Evolutionary conservation across 2,797 vertebrate genomes (phyloP).

Genomic region (Sphaeramia orbicularis): DNA sequence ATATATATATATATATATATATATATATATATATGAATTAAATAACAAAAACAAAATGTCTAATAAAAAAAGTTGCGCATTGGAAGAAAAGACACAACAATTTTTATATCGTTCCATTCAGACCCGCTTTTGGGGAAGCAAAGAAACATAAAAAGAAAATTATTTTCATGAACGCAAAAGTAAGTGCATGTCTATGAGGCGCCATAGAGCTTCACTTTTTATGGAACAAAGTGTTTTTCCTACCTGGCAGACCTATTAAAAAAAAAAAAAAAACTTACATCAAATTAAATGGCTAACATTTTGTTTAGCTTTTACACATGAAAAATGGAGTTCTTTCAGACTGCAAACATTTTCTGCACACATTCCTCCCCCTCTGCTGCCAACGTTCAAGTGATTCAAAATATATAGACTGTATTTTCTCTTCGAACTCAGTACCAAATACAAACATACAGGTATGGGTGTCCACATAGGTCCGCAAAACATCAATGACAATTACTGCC

Average conservation of each 20-base stretch:
- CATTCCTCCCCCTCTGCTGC: conserved; percentile 58
- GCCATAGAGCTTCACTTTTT: conserved; percentile 85
- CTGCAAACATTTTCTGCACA: conserved; percentile 73
- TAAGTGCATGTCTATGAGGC: conserved; percentile 89
- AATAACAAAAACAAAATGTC: conserved; percentile 83
- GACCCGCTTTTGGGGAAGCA: conserved; percentile 81
- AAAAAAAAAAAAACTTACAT: conserved; percentile 58
- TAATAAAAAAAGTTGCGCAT: conserved; percentile 79
- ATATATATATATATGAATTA: no score
- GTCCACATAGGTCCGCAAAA: conserved; percentile 82
- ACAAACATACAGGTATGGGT: conserved; percentile 80
- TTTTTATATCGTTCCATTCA: conserved; percentile 86
- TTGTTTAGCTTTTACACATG: conserved; percentile 61
- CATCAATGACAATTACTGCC: conserved; percentile 82
- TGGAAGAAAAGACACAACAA: conserved; percentile 81
- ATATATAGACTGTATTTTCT: conserved; percentile 68
- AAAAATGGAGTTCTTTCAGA: conserved; percentile 77
- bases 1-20: conserved; percentile 85
- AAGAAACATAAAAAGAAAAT: conserved; percentile 62
- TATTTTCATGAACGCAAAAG: conserved; percentile 79
- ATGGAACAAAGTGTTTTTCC: conserved; percentile 83
- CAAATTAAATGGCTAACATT: conserved; percentile 74
- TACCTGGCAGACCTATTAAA: conserved; percentile 80
- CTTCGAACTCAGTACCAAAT: conserved; percentile 85
- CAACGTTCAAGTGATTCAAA: conserved; percentile 83